phyloP scores from a whole-genome alignment of 2,888 invertebrate genomes.

The Platycnemis pennipes region DNA sequence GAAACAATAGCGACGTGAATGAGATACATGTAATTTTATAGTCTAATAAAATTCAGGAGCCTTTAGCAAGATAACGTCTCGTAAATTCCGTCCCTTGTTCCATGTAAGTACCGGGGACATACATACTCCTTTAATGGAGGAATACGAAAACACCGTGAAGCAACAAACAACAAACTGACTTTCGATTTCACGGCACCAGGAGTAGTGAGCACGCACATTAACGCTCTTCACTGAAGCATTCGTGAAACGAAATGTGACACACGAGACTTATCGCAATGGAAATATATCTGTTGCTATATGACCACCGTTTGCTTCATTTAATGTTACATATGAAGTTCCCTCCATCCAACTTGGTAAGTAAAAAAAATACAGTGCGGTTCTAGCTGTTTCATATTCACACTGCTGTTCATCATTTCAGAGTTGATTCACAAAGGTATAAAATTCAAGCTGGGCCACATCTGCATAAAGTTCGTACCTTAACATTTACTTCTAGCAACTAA shows the following conservation, averaged over 20 bases:
- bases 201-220: background rate
- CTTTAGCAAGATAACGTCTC: background rate
- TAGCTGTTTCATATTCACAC: too few species aligned
- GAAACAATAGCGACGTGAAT: background rate
- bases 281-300: background rate
- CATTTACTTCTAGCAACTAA: too few species aligned
- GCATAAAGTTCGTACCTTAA: too few species aligned
- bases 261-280: background rate
- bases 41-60: background rate
- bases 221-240: background rate
- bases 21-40: background rate
- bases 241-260: background rate
- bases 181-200: background rate
- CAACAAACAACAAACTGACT: background rate
- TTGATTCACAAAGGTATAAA: too few species aligned
- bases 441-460: too few species aligned
- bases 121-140: background rate
- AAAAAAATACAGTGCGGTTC: too few species aligned
- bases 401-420: too few species aligned
- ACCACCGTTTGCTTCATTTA: too few species aligned
- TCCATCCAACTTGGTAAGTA: too few species aligned
- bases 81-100: background rate
- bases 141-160: background rate
- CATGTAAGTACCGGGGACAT: background rate
- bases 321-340: too few species aligned